Conservation (phyloP, 1,140 invertebrate species). For the Himalopsyche phryganea region DNA sequence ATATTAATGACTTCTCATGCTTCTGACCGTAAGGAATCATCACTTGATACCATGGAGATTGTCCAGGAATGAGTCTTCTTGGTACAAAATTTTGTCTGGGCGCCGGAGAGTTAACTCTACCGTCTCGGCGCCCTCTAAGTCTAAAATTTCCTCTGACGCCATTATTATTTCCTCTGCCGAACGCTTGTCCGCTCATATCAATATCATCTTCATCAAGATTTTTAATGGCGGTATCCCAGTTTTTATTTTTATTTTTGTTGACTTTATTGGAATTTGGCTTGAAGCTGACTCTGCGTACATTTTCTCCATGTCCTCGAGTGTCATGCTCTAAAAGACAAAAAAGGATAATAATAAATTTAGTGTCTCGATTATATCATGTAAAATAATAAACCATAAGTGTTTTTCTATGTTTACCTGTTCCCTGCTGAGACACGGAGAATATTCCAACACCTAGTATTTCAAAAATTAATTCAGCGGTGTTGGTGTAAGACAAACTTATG, state of each 20-base stretch:
- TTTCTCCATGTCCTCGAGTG: constrained; percentile 8
- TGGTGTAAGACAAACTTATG: too few relatives aligned
- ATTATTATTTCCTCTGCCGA: constrained; percentile 34
- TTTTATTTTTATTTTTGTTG: constrained; percentile 46
- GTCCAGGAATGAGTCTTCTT: constrained; percentile 48
- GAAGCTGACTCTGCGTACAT: constrained; percentile 52
- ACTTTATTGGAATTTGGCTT: constrained; percentile 50
- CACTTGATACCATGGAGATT: constrained; percentile 59
- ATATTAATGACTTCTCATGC: constrained; percentile 65
- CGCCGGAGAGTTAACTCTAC: constrained; percentile 47
- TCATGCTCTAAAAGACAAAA: constrained; percentile 20
- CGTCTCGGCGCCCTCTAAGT: constrained; percentile 36
- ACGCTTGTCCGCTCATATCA: constrained; percentile 51
- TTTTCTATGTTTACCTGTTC: too few relatives aligned
- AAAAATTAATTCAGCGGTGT: too few relatives aligned
- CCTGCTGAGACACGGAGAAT: too few relatives aligned
- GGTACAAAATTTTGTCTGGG: constrained; percentile 37
- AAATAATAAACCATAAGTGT: too few relatives aligned
- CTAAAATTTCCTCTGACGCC: constrained; percentile 37
- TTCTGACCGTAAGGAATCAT: constrained; percentile 67
- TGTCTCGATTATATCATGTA: too few relatives aligned
- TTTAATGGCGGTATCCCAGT: constrained; percentile 42
- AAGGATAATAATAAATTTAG: too few relatives aligned
- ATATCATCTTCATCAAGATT: constrained; percentile 56
- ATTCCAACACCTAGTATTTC: too few relatives aligned